Evolutionary conservation across 2,888 invertebrate genomes (phyloP), one percentile per base, ranked within the genome.

Genomic region (Drosophila maculinotata): DNA sequence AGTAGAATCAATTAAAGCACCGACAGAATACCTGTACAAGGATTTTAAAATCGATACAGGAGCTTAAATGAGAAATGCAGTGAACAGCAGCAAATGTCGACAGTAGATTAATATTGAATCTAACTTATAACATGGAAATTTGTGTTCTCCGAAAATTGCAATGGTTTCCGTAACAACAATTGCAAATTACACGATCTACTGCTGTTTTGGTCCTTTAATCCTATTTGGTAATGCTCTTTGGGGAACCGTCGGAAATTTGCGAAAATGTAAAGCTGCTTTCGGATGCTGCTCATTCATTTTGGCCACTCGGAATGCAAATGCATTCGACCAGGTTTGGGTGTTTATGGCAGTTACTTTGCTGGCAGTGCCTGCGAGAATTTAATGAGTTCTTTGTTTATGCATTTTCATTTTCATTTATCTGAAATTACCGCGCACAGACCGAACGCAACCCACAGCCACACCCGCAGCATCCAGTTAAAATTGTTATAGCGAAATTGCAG

Each of bases 401-500:
- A 69, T 78, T 76, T 62, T n/a, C 2, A 10, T n/a, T 45, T 45
- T 65, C 79, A 78, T 79, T 81, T 79, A 75, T 70, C 82, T 70
- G 71, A 62, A 82, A 68, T 79, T 79, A 69, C 65, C 57, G 47
- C 49, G 45, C 78, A 47, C 76, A 79, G 72, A 57, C 79, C n/a
- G n/a, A n/a, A 49, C 58, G 35, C 30, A 51, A 49, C 20, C 49
- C 31, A 49, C 25, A 23, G 30, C 15, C 44, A 30, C 23, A 14
- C n/a, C n/a, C n/a, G n/a, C n/a, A 7, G 12, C 35, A 31, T 10
- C 20, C 23, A 4, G 14, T 28, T 7, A 48, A 49, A 54, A 64
- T 76, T 73, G 44, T 57, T 77, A 59, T 72, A 65, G 82, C 79
- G 59, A 76, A 79, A 76, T 77, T 79, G 77, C 66, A 83, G 80